Evolutionary conservation across 1,140 invertebrate genomes (phyloP).

Genomic region (Drosophila grimshawi): DNA sequence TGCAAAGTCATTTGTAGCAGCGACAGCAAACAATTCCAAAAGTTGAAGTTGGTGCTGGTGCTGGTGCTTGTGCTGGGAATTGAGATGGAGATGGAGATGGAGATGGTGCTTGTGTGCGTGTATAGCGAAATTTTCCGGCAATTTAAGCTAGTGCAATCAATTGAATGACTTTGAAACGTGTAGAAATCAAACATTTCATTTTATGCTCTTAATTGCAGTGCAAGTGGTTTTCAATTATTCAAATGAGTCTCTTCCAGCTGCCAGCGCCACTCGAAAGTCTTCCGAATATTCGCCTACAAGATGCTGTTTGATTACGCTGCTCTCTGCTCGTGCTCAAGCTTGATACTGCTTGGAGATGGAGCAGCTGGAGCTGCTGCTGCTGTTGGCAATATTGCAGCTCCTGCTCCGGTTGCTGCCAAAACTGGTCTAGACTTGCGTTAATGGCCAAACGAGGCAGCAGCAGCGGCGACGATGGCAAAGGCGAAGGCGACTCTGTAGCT

Average conservation of each 20-base stretch:
- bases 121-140: constrained; percentile 66
- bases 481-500: constrained; percentile 39
- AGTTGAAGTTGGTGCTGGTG: constrained; percentile 2
- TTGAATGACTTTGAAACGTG: constrained; percentile 56
- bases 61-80: not conserved
- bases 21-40: constrained; percentile 11
- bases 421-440: constrained; percentile 71
- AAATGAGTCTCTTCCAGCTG: constrained; percentile 63
- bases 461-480: constrained; percentile 2
- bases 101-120: constrained; percentile 16
- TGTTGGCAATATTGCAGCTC: constrained; percentile 14
- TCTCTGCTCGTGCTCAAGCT: not conserved
- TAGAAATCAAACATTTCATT: constrained; percentile 75
- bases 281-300: constrained; percentile 48
- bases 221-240: constrained; percentile 80
- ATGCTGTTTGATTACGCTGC: constrained; percentile 16
- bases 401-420: constrained; percentile 47
- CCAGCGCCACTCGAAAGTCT: constrained; percentile 38
- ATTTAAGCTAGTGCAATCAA: constrained; percentile 65
- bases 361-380: not conserved
- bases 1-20: constrained; percentile 23
- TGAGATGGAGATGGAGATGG: constrained; percentile 2
- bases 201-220: constrained; percentile 77
- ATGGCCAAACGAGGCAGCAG: constrained; percentile 48
- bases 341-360: not conserved